Percentiles rank a stretch among this genome's conserved stretches.
Conservation (phyloP, 2,113 vertebrate genomes). For the Martes martes region DNA sequence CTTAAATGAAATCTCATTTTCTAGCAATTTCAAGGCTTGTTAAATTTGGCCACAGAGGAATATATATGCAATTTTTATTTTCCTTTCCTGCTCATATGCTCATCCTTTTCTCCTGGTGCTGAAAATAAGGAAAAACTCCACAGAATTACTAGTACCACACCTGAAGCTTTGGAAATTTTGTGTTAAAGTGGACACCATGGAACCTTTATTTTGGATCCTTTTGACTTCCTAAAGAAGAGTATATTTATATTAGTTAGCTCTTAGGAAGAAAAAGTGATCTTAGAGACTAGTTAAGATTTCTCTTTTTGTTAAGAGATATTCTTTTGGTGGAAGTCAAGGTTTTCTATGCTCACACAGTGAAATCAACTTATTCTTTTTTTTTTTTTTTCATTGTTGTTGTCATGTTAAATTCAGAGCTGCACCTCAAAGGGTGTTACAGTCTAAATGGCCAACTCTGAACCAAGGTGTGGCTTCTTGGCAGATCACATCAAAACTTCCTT, state of each 20-base stretch:
- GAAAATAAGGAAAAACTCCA: not conserved
- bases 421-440: constrained; percentile 26
- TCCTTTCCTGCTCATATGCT: not conserved
- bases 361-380: not conserved
- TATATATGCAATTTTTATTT: constrained; percentile 30
- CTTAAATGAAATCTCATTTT: constrained; percentile 75
- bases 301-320: constrained; percentile 42
- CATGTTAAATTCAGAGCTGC: constrained; percentile 36
- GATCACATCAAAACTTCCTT: not conserved
- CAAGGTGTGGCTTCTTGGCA: constrained; percentile 12
- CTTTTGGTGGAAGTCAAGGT: constrained; percentile 6
- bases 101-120: not conserved
- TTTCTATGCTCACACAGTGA: constrained; percentile 9
- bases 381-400: not conserved
- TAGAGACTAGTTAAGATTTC: accelerated
- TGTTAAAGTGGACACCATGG: constrained; percentile 3
- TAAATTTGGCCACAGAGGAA: constrained; percentile 68
- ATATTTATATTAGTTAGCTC: not conserved
- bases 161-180: not conserved
- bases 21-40: constrained; percentile 69
- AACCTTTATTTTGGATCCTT: not conserved
- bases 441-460: not conserved
- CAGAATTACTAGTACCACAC: not conserved
- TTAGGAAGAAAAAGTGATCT: not conserved
- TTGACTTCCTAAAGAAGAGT: constrained; percentile 35